Base-by-base conservation (phyloP, 2,797 vertebrate genomes). In the Spinus pinus region DNA sequence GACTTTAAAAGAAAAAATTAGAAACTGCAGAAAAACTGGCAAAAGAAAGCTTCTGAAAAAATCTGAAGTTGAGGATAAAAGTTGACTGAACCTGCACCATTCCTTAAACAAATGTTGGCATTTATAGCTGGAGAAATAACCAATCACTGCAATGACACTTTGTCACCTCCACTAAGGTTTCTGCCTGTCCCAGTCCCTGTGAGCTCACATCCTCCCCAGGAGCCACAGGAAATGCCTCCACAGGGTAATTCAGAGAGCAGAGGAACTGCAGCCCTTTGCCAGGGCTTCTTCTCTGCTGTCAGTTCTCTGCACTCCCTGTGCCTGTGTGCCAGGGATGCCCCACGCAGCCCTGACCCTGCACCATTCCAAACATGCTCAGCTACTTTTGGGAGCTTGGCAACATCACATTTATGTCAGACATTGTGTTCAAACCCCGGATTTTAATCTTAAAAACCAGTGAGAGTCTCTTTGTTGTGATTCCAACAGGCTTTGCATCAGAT, bases 381-480 rank as follows among this genome's bases (percentile, higher is more conserved):
- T 62, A 5, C 80, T 81, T 70, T 37, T 58, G 81, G 86, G 65
- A 93, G 57, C 51, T 5, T 3, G 62, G 69, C 61, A 51, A 24
- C 30, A 13, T 5, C 47, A 27, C 51, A 35, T 35, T 57, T 25
- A 35, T 57, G 54, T 24, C 54, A 24, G n/a, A 57, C n/a, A 50
- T 81, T 62, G 67, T 46, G 60, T 56, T 51, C 77, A 88, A 88
- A 61, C 14, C 24, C 41, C 0, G 3, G 69, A 87, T 72, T 64
- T 73, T 77, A 39, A 67, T 67, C 77, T 77, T 22, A 75, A 81
- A 94, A 77, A 83, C 70, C 92, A 90, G 62, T 7, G 37, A 75
- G 72, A 90, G 72, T 37, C 66, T 81, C 94, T 86, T 88, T 90
- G 87, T 84, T 81, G 77, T 88, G 54, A 93, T 73, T 94, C 88